Conservation (phyloP, 1,140 invertebrate genomes). For the Pseudomyrmex flavicornis region DNA sequence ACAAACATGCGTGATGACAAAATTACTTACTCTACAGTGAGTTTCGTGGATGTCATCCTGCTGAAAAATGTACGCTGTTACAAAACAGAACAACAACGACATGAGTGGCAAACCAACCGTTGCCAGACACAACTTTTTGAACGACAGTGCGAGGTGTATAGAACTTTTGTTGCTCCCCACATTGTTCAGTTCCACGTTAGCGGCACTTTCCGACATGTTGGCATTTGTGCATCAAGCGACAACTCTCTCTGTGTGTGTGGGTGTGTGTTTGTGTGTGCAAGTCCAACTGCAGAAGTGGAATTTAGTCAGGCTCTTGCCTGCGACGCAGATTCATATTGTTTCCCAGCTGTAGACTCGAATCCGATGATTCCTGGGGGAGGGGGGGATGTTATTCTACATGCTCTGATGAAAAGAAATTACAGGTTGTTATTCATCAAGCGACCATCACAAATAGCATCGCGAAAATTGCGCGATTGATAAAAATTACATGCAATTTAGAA, state of each 20-base stretch:
- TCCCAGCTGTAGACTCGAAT: conserved; percentile 47
- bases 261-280: too few species aligned
- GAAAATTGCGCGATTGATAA: not conserved
- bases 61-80: conserved; percentile 94
- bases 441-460: not conserved
- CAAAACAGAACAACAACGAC: conserved; percentile 93
- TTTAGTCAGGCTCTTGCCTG: conserved; percentile 66
- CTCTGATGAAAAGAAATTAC: conserved; percentile 60
- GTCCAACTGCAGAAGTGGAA: conserved; percentile 41
- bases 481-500: not conserved
- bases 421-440: not conserved
- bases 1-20: not conserved
- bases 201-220: conserved; percentile 69
- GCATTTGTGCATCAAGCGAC: conserved; percentile 67
- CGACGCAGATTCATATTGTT: conserved; percentile 63
- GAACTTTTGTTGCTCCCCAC: conserved; percentile 79
- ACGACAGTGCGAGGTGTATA: conserved; percentile 85
- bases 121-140: conserved; percentile 90
- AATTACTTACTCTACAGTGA: conserved; percentile 92
- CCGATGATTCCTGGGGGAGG: conserved; percentile 47
- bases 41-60: conserved; percentile 96
- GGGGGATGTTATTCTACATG: conserved; percentile 44
- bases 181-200: conserved; percentile 82
- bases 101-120: conserved; percentile 93
- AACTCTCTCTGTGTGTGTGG: conserved; percentile 7